phyloP scores from a whole-genome alignment of 1,140 invertebrate genomes.

The Plectrocnemia conspersa region DNA sequence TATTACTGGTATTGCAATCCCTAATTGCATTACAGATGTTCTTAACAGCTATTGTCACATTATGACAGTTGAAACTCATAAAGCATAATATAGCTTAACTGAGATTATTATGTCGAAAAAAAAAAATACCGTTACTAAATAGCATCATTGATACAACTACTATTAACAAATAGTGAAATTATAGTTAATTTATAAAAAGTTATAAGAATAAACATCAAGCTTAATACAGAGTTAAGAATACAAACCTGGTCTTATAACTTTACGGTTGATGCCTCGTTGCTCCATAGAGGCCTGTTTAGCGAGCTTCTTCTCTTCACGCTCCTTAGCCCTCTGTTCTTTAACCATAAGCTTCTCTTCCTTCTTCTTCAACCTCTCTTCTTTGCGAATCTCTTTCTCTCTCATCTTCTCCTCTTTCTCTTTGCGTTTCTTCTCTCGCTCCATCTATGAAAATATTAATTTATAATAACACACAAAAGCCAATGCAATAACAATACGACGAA shows the following conservation, averaged over 20 bases:
- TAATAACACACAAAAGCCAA: background rate
- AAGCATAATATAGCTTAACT: too few relatives aligned
- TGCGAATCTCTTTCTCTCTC: constrained; percentile 58
- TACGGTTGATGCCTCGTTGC: constrained; percentile 41
- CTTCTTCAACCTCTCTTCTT: constrained; percentile 56
- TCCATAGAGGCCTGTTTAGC: constrained; percentile 45
- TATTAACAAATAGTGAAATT: too few relatives aligned
- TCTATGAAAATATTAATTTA: constrained; percentile 32
- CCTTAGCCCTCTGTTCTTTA: constrained; percentile 52
- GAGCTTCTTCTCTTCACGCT: constrained; percentile 47
- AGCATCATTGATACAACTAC: too few relatives aligned
- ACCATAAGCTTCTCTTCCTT: constrained; percentile 57
- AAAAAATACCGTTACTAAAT: too few relatives aligned
- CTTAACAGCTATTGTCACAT: too few relatives aligned
- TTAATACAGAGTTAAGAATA: too few relatives aligned
- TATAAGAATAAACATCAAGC: background rate
- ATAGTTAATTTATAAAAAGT: constrained; percentile 14
- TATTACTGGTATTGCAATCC: too few relatives aligned
- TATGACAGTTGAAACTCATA: too few relatives aligned
- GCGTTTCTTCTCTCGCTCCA: constrained; percentile 46
- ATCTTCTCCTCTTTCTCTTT: constrained; percentile 47
- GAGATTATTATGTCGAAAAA: too few relatives aligned
- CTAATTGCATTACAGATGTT: too few relatives aligned
- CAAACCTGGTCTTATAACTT: constrained; percentile 24
- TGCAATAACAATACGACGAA: background rate